These are phyloP conservation scores for Punctoribates punctum DNA, from an alignment of 2,888 invertebrate species.

Conservation along the genomic window DNA sequence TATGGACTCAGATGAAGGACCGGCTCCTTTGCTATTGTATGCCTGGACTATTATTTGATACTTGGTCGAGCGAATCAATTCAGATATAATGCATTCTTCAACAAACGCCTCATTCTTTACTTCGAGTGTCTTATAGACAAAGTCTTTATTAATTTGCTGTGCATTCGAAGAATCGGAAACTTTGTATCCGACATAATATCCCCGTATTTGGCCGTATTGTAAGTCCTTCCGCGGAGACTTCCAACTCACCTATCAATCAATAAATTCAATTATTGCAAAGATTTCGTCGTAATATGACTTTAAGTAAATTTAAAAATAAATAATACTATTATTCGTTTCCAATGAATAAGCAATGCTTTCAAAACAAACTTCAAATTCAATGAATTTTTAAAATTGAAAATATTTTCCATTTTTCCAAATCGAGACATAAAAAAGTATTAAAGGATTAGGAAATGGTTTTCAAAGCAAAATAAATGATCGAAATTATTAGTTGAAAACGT, in stretches of 20 bases:
- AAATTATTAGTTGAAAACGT: too few species aligned
- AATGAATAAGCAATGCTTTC: slow-evolving; percentile 20
- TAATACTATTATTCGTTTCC: neutral
- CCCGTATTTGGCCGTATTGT: slow-evolving; percentile 53
- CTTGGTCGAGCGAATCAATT: slow-evolving; percentile 45
- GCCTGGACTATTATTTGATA: slow-evolving; percentile 48
- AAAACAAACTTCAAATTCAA: slow-evolving; percentile 8
- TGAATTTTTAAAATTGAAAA: neutral
- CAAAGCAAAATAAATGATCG: too few species aligned
- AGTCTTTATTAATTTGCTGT: slow-evolving; percentile 48
- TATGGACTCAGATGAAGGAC: slow-evolving; percentile 47
- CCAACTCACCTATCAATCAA: slow-evolving; percentile 40
- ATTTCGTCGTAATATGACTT: too few species aligned
- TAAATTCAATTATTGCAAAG: neutral
- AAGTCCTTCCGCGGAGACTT: slow-evolving; percentile 52
- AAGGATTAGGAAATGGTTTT: too few species aligned
- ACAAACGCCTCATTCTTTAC: slow-evolving; percentile 48
- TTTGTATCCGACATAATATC: slow-evolving; percentile 55
- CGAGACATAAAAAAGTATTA: neutral
- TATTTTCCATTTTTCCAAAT: neutral
- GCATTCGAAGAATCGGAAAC: slow-evolving; percentile 50
- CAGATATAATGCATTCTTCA: slow-evolving; percentile 41
- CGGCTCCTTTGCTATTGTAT: slow-evolving; percentile 47
- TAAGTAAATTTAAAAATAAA: neutral
- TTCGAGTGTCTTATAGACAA: slow-evolving; percentile 51